phyloP scores from a whole-genome alignment of 2,888 invertebrate species.

The Tetheella fluctuosa region DNA sequence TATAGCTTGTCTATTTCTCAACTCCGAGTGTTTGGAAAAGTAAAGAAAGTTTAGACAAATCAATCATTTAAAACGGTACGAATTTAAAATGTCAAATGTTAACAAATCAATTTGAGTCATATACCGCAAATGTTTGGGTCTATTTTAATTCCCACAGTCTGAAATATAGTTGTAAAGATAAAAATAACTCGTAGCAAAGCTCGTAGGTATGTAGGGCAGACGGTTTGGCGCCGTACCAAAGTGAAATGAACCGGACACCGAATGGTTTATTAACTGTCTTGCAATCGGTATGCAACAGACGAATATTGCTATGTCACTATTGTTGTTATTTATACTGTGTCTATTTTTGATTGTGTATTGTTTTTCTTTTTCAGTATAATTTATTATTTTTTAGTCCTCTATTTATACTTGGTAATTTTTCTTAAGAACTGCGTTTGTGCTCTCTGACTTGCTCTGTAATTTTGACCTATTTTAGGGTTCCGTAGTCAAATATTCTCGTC shows the following conservation, averaged over 20 bases:
- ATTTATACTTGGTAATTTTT: background rate
- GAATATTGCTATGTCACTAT: background rate
- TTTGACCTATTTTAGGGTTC: no score
- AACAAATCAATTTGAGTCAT: background rate
- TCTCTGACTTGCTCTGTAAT: no score
- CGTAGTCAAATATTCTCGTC: no score
- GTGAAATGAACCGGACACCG: constrained; percentile 7
- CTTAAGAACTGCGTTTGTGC: no score
- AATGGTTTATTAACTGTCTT: background rate
- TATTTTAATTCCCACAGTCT: constrained; percentile 29
- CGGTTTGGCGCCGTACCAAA: constrained; percentile 70
- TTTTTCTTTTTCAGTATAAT: background rate
- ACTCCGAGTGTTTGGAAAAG: background rate
- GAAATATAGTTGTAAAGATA: constrained; percentile 24
- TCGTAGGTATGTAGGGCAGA: constrained; percentile 62
- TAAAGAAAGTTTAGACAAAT: background rate
- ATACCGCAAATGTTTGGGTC: constrained; percentile 3
- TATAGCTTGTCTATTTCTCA: no score
- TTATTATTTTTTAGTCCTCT: background rate
- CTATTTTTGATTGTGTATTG: background rate
- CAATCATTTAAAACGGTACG: background rate
- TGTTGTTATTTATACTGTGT: background rate
- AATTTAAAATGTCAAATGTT: background rate
- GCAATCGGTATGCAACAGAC: background rate
- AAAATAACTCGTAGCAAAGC: constrained; percentile 43